Evolutionary conservation across 2,797 vertebrate species (phyloP).

Genomic region (Schizopygopsis pylzovi): DNA sequence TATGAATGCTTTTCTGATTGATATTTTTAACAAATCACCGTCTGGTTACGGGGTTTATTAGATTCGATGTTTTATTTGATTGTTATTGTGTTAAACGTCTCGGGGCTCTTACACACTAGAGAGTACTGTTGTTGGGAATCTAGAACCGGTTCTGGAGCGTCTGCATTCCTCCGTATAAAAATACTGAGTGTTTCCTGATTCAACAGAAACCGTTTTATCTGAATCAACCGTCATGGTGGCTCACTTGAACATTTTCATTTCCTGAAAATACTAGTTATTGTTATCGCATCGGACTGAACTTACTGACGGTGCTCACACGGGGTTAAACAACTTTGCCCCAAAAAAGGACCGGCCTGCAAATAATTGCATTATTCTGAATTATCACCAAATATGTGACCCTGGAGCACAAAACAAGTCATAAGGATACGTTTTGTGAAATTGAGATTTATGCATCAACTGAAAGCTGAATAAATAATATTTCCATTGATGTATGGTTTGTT

Average conservation of each 20-base stretch:
- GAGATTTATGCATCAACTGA: too few species aligned
- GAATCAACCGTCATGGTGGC: not conserved
- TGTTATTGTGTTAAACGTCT: not conserved
- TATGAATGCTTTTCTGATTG: not conserved
- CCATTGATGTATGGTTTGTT: not conserved
- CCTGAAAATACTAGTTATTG: not conserved
- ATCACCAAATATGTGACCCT: not conserved
- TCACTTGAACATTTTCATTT: not conserved
- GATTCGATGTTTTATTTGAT: not conserved
- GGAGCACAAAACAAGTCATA: not conserved
- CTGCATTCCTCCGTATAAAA: not conserved
- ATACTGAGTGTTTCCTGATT: not conserved
- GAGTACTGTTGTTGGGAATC: not conserved
- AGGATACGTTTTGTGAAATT: too few species aligned
- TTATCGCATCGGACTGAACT: not conserved
- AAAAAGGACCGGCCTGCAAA: not conserved
- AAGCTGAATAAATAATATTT: too few species aligned
- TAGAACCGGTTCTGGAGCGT: not conserved
- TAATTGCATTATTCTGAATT: not conserved
- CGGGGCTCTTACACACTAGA: not conserved
- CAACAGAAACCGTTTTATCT: not conserved
- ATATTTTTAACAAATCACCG: not conserved
- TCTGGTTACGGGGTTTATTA: constrained; percentile 27
- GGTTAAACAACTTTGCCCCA: not conserved
- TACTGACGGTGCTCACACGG: not conserved